Percentiles rank a stretch among this genome's conserved stretches.
These are phyloP conservation scores for Tenrec ecaudatus DNA, from an alignment of 2,113 vertebrate species.

Conservation along the genomic window DNA sequence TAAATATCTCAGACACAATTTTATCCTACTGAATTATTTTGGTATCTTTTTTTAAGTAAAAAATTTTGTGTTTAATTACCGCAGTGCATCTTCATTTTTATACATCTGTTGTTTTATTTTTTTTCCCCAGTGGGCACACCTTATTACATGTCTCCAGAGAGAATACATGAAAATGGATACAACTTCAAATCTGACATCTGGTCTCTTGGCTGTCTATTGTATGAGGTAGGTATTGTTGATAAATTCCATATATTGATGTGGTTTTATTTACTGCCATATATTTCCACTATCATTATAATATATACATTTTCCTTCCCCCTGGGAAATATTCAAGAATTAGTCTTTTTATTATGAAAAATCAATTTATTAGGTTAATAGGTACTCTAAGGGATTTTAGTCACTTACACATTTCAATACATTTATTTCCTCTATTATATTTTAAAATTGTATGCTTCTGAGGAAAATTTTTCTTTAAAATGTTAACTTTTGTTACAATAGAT, in stretches of 20 bases:
- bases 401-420: neutral
- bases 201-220: slow-evolving; percentile 90
- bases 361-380: neutral
- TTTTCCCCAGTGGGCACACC: slow-evolving; percentile 89
- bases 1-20: neutral
- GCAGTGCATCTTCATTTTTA: slow-evolving; percentile 1
- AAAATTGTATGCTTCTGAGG: neutral
- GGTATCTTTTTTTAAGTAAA: neutral
- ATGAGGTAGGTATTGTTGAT: slow-evolving; percentile 86
- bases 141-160: slow-evolving; percentile 94
- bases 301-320: neutral
- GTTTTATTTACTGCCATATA: neutral
- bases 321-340: neutral
- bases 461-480: neutral
- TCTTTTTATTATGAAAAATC: slow-evolving; percentile 10
- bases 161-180: slow-evolving; percentile 93
- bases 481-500: slow-evolving; percentile 19
- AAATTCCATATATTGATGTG: slow-evolving; percentile 13
- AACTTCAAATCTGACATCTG: slow-evolving; percentile 95
- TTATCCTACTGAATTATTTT: neutral
- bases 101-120: slow-evolving; percentile 2
- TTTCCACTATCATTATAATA: neutral
- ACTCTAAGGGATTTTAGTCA: neutral
- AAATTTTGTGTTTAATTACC: neutral
- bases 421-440: slow-evolving; percentile 15